Evolutionary conservation across 2,113 vertebrate genomes (phyloP).

Genomic region (Sula dactylatra): DNA sequence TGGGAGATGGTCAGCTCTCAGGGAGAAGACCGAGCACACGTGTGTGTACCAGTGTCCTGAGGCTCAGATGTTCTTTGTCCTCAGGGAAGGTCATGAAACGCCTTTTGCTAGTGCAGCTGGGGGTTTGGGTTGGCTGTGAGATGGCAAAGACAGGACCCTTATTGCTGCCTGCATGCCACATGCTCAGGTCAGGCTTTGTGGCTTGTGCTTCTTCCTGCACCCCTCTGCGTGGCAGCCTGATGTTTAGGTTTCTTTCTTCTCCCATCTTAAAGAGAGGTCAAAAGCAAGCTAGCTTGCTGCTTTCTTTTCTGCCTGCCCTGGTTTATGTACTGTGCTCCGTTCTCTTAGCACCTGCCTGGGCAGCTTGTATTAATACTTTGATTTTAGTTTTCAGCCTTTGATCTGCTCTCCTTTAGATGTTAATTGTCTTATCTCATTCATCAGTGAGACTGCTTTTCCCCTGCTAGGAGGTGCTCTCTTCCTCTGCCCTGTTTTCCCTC

Average conservation of each 20-base stretch:
- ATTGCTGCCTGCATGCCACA: neutral
- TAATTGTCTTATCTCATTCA: neutral
- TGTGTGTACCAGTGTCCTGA: neutral
- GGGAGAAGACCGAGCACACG: rapidly evolving
- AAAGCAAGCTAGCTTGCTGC: neutral
- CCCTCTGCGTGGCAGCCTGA: neutral
- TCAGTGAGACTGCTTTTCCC: neutral
- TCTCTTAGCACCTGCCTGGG: neutral
- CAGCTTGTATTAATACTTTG: neutral
- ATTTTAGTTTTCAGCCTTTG: neutral
- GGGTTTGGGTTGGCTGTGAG: neutral
- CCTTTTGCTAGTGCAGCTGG: neutral
- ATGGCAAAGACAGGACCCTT: neutral
- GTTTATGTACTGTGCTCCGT: neutral
- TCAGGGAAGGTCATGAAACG: neutral
- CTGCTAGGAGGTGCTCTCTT: neutral
- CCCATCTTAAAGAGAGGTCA: neutral
- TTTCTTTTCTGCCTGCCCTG: neutral
- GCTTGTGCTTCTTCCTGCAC: neutral
- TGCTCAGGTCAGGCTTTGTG: neutral
- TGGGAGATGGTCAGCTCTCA: neutral
- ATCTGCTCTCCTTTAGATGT: neutral
- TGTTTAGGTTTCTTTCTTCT: neutral
- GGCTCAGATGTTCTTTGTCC: neutral
- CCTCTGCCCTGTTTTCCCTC: neutral